These are phyloP conservation scores for Ariolimax columbianus DNA, from an alignment of 2,888 invertebrate species.

Conservation along the genomic window DNA sequence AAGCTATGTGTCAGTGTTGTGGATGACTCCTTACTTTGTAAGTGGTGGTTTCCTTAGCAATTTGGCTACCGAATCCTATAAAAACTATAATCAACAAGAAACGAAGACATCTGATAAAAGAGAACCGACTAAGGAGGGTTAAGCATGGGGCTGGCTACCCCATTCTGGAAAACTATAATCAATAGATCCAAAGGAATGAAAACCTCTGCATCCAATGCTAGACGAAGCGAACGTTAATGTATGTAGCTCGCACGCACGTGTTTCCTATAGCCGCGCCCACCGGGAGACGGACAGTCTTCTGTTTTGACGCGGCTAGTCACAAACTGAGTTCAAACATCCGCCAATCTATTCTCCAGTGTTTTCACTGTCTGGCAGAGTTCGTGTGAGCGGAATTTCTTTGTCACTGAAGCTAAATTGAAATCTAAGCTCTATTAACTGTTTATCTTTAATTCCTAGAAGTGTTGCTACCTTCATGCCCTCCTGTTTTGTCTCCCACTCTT, in stretches of 20 bases:
- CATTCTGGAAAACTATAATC: no score
- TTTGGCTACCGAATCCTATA: no score
- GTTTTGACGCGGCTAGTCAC: conserved; percentile 18
- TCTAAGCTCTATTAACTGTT: background rate
- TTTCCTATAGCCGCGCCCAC: background rate
- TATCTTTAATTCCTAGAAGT: conserved; percentile 32
- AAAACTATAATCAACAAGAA: no score
- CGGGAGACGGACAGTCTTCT: background rate
- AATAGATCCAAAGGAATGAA: no score
- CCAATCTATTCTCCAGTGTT: background rate
- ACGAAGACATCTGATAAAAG: no score
- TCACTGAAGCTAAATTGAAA: conserved; percentile 26
- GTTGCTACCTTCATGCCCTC: background rate
- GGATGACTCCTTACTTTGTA: no score
- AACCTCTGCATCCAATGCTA: no score
- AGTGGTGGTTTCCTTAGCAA: no score
- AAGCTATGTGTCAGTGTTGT: no score
- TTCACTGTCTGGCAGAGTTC: background rate
- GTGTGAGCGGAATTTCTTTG: conserved; percentile 12
- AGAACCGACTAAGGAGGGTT: no score
- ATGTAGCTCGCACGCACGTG: background rate
- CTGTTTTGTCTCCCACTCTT: background rate
- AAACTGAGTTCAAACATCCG: conserved; percentile 10
- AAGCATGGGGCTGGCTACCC: no score
- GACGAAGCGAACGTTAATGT: no score